These are phyloP conservation scores for Rhinophrynus dorsalis DNA, from an alignment of 2,797 vertebrate species.

Conservation along the genomic window DNA sequence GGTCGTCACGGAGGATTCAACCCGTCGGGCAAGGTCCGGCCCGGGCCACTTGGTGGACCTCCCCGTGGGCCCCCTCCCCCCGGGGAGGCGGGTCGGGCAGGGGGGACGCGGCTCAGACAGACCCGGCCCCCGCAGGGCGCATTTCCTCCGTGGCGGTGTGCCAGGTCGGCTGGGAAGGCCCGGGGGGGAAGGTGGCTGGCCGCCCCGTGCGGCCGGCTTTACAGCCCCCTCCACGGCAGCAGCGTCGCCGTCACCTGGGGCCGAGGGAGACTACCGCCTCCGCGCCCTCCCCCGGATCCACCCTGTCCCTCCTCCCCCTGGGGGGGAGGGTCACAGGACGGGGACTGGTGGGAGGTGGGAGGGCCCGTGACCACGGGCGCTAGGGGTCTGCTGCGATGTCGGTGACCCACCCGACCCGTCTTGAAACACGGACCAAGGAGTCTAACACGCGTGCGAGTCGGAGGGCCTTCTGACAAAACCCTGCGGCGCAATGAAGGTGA, in stretches of 20 bases:
- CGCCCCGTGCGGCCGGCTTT: background rate
- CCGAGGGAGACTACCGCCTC: constrained; percentile 14
- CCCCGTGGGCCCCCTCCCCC: too few relatives aligned
- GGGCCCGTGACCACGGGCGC: background rate
- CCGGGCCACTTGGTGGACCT: too few relatives aligned
- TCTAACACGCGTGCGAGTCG: constrained; percentile 37
- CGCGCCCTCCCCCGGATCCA: constrained; percentile 3
- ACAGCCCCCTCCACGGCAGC: too few relatives aligned
- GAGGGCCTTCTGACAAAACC: constrained; percentile 15
- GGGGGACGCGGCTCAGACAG: too few relatives aligned
- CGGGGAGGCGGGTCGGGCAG: too few relatives aligned
- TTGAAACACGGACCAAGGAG: constrained; percentile 45
- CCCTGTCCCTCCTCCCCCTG: background rate
- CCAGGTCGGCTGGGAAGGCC: constrained; percentile 36
- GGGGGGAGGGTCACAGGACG: constrained; percentile 8
- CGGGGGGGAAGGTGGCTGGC: constrained; percentile 33
- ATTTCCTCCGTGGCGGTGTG: constrained; percentile 49
- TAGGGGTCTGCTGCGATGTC: constrained; percentile 44
- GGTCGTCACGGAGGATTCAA: constrained; percentile 55
- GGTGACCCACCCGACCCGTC: background rate
- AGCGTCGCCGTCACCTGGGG: constrained; percentile 25
- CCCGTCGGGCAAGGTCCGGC: constrained; percentile 35
- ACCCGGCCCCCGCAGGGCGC: constrained; percentile 10
- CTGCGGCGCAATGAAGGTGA: constrained; percentile 11
- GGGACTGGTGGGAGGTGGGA: constrained; percentile 26